Base-by-base conservation (phyloP, 2,888 invertebrate genomes). In the Chaitophorus viminalis region DNA sequence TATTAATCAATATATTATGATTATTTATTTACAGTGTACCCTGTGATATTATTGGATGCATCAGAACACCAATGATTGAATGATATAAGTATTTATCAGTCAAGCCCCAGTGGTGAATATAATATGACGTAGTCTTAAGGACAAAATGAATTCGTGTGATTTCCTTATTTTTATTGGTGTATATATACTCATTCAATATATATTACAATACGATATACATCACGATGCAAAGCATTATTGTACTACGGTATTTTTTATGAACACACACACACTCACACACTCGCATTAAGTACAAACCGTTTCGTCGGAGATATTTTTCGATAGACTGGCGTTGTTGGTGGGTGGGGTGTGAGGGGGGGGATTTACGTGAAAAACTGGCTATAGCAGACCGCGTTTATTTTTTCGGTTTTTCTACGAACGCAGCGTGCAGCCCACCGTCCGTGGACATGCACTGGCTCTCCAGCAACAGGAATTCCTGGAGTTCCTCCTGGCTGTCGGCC, bases 401-500 rank as follows among this genome's bases (percentile, higher is more conserved):
- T 54, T 36, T 82, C 21, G 78, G 36, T 21, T 78, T 78, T 29
- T 88, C 75, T 31, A 83, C 52, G n/a, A 89, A 89, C 75, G 93
- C 93, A 77, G 92, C 91, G 6, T 93, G 93, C 88, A 93, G 91
- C 54, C 93, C 93, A 84, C 91, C 46, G 31, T 8, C 60, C 89
- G 92, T 92, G 31, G 91, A 91, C 92, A 92, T 93, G 90, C 93
- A 94, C 90, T 93, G 93, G 90, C 93, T 94, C 91, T 94, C 94
- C 25, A 94, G 90, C 82, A 94, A 91, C 87, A 94, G 91, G 91
- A 94, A 94, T 90, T 94, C 94, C 90, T 94, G 93, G 68, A 94
- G 91, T 89, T 94, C 94, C 90, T 94, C 94, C 90, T 93, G 93
- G 90, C 93, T 94, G 89, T 94, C 93, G 6, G 93, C 93, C 0